These are phyloP conservation scores for Andricus quercusramuli DNA, from an alignment of 2,888 invertebrate species.

Conservation along the genomic window DNA sequence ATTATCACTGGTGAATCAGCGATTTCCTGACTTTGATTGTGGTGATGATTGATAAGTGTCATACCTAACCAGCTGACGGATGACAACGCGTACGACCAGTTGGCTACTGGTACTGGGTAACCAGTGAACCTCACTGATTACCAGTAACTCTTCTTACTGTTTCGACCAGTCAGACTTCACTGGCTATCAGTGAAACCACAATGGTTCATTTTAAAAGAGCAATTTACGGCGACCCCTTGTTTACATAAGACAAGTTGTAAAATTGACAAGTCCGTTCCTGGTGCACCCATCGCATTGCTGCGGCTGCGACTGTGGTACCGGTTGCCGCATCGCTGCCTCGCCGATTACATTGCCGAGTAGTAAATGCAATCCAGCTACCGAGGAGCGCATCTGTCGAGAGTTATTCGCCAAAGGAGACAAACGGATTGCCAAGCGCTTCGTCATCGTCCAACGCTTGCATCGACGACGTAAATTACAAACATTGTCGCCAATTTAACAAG, in stretches of 20 bases:
- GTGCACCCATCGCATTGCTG: neutral
- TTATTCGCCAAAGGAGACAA: slow-evolving; percentile 33
- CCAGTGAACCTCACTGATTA: no score
- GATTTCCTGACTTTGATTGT: no score
- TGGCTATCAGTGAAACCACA: no score
- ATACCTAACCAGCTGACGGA: no score
- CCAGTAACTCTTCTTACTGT: no score
- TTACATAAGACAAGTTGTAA: neutral
- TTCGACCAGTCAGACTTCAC: no score
- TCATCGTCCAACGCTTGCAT: slow-evolving; percentile 26
- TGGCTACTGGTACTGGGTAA: no score
- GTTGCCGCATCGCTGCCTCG: slow-evolving; percentile 19
- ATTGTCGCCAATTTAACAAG: slow-evolving; percentile 26
- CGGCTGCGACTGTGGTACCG: neutral
- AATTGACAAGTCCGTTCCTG: slow-evolving; percentile 4
- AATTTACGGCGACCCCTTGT: no score
- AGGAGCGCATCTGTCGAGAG: slow-evolving; percentile 35
- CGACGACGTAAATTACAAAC: slow-evolving; percentile 34
- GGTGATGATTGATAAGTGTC: no score
- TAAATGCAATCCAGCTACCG: slow-evolving; percentile 30
- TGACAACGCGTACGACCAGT: no score
- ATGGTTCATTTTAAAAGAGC: no score
- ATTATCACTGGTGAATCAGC: no score
- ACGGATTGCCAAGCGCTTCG: slow-evolving; percentile 27
- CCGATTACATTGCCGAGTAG: slow-evolving; percentile 29